Percentiles rank a stretch among this genome's conserved stretches.
These are phyloP conservation scores for Palythoa grandiflora DNA, from an alignment of 92 coral and sea anemone species.

Conservation along the genomic window DNA sequence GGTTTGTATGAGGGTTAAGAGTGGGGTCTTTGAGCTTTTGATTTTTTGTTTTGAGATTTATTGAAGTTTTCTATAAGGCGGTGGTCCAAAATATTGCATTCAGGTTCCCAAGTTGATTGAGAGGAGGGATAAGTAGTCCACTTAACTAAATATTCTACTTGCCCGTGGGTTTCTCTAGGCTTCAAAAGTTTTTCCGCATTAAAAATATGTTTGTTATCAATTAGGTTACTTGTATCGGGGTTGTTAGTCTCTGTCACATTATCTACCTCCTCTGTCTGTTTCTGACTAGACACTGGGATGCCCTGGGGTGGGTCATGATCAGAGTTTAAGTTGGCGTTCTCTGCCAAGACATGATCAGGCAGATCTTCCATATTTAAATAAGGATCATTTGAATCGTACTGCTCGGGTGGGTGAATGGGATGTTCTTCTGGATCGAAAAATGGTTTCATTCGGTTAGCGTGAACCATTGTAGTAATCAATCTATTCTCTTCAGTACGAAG, in stretches of 20 bases:
- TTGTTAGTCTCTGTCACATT: background rate
- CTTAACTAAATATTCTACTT: background rate
- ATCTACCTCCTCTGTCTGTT: too few relatives aligned
- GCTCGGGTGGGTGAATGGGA: background rate
- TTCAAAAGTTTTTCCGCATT: background rate
- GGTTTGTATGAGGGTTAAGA: too few relatives aligned
- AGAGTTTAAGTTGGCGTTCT: too few relatives aligned
- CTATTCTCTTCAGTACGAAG: slow-evolving; percentile 49
- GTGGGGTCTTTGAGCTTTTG: too few relatives aligned
- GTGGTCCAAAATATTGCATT: background rate
- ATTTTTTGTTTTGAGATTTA: background rate
- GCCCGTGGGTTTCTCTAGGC: background rate
- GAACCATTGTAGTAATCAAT: slow-evolving; percentile 37
- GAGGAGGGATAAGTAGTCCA: background rate
- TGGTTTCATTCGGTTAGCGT: background rate
- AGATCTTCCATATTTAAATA: background rate
- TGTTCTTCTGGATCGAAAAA: background rate
- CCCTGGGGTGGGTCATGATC: too few relatives aligned
- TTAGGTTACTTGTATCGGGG: too few relatives aligned
- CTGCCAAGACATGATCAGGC: background rate
- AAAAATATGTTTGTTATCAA: background rate
- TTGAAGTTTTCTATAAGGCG: background rate
- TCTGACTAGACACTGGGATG: too few relatives aligned
- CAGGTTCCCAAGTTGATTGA: background rate
- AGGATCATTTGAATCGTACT: background rate